A percentile compares a stretch with the other conserved stretches of the same genome.
Conservation (phyloP, 2,113 vertebrate species). For the Serilophus lunatus region DNA sequence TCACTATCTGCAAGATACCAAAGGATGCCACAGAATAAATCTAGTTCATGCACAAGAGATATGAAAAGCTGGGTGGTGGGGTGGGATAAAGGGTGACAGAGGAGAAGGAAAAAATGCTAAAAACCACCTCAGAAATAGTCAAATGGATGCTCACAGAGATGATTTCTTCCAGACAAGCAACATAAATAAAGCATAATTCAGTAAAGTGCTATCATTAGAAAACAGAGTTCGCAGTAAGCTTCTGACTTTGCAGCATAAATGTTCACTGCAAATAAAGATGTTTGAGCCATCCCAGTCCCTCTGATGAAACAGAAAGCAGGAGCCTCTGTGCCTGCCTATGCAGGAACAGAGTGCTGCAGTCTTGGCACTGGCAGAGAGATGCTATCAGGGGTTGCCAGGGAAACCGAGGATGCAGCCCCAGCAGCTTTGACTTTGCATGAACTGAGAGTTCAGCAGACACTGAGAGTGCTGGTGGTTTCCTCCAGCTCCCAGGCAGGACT, state of each 20-base stretch:
- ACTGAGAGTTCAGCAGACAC: background rate
- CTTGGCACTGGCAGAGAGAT: background rate
- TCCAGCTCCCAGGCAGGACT: background rate
- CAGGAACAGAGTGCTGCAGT: constrained; percentile 17
- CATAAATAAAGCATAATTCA: background rate
- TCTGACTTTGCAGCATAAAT: background rate
- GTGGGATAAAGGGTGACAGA: background rate
- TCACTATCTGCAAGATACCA: background rate
- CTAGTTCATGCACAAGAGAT: background rate
- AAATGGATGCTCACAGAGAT: background rate
- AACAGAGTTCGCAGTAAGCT: background rate
- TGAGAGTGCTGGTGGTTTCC: background rate
- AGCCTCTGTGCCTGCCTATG: background rate
- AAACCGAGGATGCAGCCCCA: constrained; percentile 30
- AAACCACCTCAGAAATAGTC: background rate
- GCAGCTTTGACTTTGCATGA: constrained; percentile 26
- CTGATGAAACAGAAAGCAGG: background rate
- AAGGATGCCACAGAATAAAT: background rate
- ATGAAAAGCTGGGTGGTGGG: background rate
- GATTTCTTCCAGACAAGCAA: background rate
- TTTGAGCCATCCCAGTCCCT: background rate
- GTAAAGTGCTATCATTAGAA: background rate
- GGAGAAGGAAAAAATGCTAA: background rate
- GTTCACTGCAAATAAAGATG: background rate
- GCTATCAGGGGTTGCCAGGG: constrained; percentile 1